Percentiles rank a stretch among this genome's conserved stretches.
These are phyloP conservation scores for Tholera decimalis DNA, from an alignment of 2,888 invertebrate species.

Conservation along the genomic window DNA sequence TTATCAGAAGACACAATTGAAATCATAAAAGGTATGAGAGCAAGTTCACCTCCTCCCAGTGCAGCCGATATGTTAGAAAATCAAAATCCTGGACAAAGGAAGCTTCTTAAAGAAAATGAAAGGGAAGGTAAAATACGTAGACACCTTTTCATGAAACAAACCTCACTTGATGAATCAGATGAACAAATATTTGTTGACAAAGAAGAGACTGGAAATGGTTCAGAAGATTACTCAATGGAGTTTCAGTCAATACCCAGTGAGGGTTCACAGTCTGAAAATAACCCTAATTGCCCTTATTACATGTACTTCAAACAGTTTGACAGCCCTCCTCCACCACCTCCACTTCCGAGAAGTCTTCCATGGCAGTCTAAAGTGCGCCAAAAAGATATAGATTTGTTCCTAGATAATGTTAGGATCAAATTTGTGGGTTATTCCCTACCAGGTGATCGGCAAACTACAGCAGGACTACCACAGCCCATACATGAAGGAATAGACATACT, in stretches of 20 bases:
- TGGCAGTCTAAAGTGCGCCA: conserved; percentile 99
- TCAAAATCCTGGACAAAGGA: conserved; percentile 94
- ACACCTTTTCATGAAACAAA: conserved; percentile 97
- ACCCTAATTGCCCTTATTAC: conserved; percentile 84
- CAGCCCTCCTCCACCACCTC: conserved; percentile 87
- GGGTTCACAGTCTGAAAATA: conserved; percentile 80
- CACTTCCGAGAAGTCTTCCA: conserved; percentile 93
- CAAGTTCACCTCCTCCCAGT: conserved; percentile 98
- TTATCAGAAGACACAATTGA: conserved; percentile 98
- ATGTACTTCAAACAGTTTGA: conserved; percentile 88
- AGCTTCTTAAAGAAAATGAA: conserved; percentile 87
- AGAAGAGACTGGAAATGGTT: conserved; percentile 92
- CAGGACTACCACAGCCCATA: conserved; percentile 99
- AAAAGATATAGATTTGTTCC: conserved; percentile 97
- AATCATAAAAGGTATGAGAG: conserved; percentile 98
- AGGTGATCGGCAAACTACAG: conserved; percentile 96
- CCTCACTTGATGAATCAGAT: conserved; percentile 96
- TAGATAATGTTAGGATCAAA: conserved; percentile 97
- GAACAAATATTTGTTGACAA: conserved; percentile 94
- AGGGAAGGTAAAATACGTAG: conserved; percentile 94
- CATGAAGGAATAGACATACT: conserved; percentile 98
- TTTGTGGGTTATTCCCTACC: conserved; percentile 98
- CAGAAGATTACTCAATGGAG: conserved; percentile 92
- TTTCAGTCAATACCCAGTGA: conserved; percentile 90
- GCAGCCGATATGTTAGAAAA: conserved; percentile 97